Percentiles rank a stretch among this genome's conserved stretches.
These are phyloP conservation scores for Sisyra terminalis DNA, from an alignment of 2,888 invertebrate genomes.

Conservation along the genomic window DNA sequence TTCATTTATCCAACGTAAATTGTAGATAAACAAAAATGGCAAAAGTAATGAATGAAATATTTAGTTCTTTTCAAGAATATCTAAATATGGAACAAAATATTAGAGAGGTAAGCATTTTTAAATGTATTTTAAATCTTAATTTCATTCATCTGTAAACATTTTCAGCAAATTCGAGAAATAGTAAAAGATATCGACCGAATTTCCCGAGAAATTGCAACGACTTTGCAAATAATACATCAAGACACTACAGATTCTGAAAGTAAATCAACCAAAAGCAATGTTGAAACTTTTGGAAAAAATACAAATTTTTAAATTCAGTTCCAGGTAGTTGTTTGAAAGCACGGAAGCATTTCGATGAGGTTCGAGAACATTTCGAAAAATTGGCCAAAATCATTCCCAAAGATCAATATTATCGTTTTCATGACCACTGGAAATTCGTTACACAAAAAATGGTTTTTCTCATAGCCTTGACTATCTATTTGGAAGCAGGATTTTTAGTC, in stretches of 20 bases:
- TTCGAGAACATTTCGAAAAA: conserved; percentile 43
- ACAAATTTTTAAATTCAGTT: conserved; percentile 26
- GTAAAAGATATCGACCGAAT: conserved; percentile 64
- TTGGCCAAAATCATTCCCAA: conserved; percentile 49
- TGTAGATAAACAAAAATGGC: conserved; percentile 24
- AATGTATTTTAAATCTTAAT: neutral
- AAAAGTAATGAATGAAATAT: conserved; percentile 38
- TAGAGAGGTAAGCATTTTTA: conserved; percentile 45
- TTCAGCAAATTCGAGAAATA: conserved; percentile 46
- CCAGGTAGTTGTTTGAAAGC: conserved; percentile 44
- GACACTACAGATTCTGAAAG: conserved; percentile 29
- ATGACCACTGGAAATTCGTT: conserved; percentile 75
- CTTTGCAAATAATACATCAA: conserved; percentile 70
- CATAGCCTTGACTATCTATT: conserved; percentile 59
- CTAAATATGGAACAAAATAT: conserved; percentile 63
- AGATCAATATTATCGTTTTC: conserved; percentile 72
- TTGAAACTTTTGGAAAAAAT: conserved; percentile 1
- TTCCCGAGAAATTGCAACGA: conserved; percentile 60
- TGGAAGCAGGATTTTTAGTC: conserved; percentile 61
- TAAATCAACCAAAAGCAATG: neutral
- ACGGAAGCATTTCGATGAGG: conserved; percentile 45
- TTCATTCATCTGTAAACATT: conserved; percentile 9
- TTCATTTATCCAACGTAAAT: no score
- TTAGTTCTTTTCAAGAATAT: conserved; percentile 60
- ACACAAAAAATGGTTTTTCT: conserved; percentile 68